Conservation (phyloP, 2,888 invertebrate species). For the Spodoptera littoralis region DNA sequence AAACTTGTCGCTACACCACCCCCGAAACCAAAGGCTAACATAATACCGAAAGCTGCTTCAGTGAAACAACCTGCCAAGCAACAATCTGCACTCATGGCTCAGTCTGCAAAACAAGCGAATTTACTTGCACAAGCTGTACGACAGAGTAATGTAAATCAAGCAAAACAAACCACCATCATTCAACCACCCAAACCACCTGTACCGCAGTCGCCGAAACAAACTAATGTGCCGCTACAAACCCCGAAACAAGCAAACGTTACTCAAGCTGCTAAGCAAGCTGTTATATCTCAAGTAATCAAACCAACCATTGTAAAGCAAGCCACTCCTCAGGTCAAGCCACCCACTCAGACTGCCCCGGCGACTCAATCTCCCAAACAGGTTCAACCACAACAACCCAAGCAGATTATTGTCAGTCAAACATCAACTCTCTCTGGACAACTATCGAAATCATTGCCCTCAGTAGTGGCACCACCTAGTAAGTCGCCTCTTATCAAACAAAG, state of each 20-base stretch:
- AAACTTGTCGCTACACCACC: conserved; percentile 68
- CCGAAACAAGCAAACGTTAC: conserved; percentile 43
- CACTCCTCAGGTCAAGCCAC: conserved; percentile 47
- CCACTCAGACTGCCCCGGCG: conserved; percentile 42
- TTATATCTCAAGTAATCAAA: conserved; percentile 48
- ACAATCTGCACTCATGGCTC: conserved; percentile 68
- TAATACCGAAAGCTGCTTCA: conserved; percentile 50
- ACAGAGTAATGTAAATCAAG: conserved; percentile 58
- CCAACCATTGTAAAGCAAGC: conserved; percentile 44
- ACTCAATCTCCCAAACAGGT: conserved; percentile 67
- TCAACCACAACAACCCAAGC: conserved; percentile 59
- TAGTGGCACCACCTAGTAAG: conserved; percentile 71
- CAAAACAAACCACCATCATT: conserved; percentile 48
- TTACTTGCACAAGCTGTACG: conserved; percentile 69
- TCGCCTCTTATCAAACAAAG: conserved; percentile 79
- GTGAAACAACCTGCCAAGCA: conserved; percentile 29
- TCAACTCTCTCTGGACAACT: conserved; percentile 49
- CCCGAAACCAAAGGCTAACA: conserved; percentile 60
- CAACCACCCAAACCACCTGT: conserved; percentile 50
- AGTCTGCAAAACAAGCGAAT: conserved; percentile 73
- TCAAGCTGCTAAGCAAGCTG: conserved; percentile 37
- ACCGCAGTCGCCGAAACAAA: conserved; percentile 52
- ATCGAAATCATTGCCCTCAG: conserved; percentile 69
- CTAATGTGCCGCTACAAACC: conserved; percentile 35
- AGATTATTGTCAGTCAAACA: conserved; percentile 49